Conservation (phyloP, 2,888 invertebrate species). For the Protophormia terraenovae region DNA sequence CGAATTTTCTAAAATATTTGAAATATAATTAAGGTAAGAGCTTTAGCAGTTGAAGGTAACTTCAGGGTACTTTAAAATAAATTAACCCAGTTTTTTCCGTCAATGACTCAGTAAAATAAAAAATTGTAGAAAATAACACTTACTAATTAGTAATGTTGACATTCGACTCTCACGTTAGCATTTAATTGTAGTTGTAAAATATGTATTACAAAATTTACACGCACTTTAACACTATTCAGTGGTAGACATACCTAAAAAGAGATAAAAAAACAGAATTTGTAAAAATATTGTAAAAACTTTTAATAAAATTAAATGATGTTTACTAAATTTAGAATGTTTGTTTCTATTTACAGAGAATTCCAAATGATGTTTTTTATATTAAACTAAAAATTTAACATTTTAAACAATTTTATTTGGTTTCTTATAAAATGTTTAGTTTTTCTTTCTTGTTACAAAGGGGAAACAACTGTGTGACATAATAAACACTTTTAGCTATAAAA, state of each 20-base stretch:
- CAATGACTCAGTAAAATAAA: background rate
- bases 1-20: too few relatives aligned
- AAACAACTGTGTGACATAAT: background rate
- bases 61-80: background rate
- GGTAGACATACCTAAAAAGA: slow-evolving; percentile 48
- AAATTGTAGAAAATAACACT: background rate
- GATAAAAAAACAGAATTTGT: background rate
- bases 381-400: too few relatives aligned
- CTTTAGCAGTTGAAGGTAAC: too few relatives aligned
- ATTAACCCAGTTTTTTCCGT: background rate
- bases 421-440: too few relatives aligned
- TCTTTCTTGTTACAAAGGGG: background rate
- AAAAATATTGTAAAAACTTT: slow-evolving; percentile 5
- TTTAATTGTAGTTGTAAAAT: background rate
- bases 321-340: slow-evolving; percentile 3
- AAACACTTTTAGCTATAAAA: background rate
- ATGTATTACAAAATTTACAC: slow-evolving; percentile 5
- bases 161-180: background rate
- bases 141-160: background rate
- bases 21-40: too few relatives aligned
- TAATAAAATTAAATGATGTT: slow-evolving; percentile 15
- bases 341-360: background rate
- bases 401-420: too few relatives aligned
- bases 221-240: background rate
- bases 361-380: background rate